Conservation (phyloP, 2,888 invertebrate species). For the Nemotelus nigrinus region DNA sequence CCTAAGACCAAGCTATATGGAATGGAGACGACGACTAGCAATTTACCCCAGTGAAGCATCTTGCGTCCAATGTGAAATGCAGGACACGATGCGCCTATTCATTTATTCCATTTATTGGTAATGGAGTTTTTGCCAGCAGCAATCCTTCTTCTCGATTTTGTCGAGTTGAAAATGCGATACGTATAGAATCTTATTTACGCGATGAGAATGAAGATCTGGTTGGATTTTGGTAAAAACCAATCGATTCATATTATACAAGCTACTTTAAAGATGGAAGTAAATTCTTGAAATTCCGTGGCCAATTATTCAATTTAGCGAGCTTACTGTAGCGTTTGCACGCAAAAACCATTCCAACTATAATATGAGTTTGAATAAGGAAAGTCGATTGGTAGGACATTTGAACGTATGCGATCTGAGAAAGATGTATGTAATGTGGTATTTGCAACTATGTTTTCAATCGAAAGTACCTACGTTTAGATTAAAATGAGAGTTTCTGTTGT, state of each 20-base stretch:
- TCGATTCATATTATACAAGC: slow-evolving; percentile 38
- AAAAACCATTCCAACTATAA: not conserved
- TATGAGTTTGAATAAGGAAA: no score
- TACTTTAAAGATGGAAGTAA: slow-evolving; percentile 39
- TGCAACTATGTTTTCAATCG: no score
- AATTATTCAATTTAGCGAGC: slow-evolving; percentile 44
- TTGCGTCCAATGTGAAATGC: slow-evolving; percentile 21
- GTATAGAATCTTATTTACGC: slow-evolving; percentile 4
- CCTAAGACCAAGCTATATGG: slow-evolving; percentile 4
- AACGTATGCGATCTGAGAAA: not conserved
- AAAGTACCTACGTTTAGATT: no score
- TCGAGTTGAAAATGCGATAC: slow-evolving; percentile 8
- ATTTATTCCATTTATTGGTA: slow-evolving; percentile 30
- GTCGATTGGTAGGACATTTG: not conserved
- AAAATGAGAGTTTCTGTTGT: no score
- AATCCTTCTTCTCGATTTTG: not conserved
- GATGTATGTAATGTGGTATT: not conserved
- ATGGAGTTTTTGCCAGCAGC: slow-evolving; percentile 30
- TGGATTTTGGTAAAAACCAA: slow-evolving; percentile 28
- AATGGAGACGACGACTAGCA: slow-evolving; percentile 21
- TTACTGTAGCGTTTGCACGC: slow-evolving; percentile 1
- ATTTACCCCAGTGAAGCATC: slow-evolving; percentile 14
- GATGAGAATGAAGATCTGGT: not conserved
- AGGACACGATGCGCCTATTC: slow-evolving; percentile 25
- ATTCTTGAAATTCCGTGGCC: slow-evolving; percentile 40